phyloP scores from a whole-genome alignment of 64 coral and sea anemone species.

The Montipora efflorescens region DNA sequence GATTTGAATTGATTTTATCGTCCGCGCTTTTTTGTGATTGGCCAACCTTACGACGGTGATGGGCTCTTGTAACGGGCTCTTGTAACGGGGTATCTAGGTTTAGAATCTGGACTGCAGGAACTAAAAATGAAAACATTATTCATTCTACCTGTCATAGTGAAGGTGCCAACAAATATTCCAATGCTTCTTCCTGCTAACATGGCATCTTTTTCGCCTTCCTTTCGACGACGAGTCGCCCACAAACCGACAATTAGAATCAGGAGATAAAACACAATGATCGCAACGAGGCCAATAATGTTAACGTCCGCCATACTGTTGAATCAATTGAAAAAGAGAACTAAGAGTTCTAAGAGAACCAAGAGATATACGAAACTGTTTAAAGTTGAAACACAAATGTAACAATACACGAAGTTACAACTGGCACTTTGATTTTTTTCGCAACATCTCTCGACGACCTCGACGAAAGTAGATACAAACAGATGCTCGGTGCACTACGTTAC shows the following conservation, averaged over 20 bases:
- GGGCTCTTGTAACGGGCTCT: too few species aligned
- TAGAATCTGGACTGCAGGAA: background rate
- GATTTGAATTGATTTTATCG: too few species aligned
- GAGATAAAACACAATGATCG: slow-evolving; percentile 84
- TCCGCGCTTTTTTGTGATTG: too few species aligned
- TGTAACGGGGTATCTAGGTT: too few species aligned
- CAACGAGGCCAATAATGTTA: slow-evolving; percentile 75
- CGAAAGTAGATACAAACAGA: too few species aligned
- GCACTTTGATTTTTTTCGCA: too few species aligned
- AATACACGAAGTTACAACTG: too few species aligned
- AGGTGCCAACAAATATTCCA: slow-evolving; percentile 86
- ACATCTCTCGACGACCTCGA: too few species aligned
- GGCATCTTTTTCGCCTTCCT: slow-evolving; percentile 84
- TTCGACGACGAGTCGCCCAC: slow-evolving; percentile 71
- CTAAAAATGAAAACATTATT: background rate
- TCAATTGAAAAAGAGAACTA: background rate
- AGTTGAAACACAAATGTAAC: too few species aligned
- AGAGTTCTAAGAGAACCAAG: background rate
- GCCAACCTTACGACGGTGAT: too few species aligned
- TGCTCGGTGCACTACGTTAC: too few species aligned
- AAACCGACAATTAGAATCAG: slow-evolving; percentile 80
- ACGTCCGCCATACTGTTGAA: slow-evolving; percentile 21
- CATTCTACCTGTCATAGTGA: slow-evolving; percentile 91
- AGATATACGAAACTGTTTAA: background rate
- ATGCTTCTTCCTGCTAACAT: slow-evolving; percentile 96